Conservation (phyloP, 2,888 invertebrate species). For the Nebria brevicollis region DNA sequence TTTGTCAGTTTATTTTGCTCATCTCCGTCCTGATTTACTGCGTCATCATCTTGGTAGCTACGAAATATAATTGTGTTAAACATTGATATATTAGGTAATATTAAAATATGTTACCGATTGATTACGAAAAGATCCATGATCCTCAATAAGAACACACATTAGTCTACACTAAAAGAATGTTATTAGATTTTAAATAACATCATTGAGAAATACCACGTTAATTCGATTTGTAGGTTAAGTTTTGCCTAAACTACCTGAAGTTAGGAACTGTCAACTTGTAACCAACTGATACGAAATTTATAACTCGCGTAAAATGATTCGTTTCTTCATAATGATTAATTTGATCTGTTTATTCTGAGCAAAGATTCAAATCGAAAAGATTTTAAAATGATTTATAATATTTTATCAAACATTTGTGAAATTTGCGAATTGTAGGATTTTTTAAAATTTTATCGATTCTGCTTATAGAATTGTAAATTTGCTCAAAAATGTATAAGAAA, state of each 20-base stretch:
- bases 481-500: no score
- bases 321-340: no score
- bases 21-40: constrained; percentile 60
- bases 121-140: constrained; percentile 77
- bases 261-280: background rate
- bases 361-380: no score
- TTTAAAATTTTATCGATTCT: no score
- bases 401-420: no score
- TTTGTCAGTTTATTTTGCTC: constrained; percentile 70
- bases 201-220: background rate
- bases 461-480: no score
- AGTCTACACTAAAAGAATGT: background rate
- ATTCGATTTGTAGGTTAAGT: background rate
- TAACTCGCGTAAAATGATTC: no score
- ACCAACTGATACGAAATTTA: background rate
- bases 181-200: background rate
- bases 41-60: constrained; percentile 65
- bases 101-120: constrained; percentile 68
- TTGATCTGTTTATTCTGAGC: no score
- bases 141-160: background rate
- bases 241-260: background rate
- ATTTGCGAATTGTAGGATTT: no score
- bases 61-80: constrained; percentile 42
- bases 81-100: constrained; percentile 34
- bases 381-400: no score